phyloP scores from a whole-genome alignment of 2,797 vertebrate genomes.

The Jordanella pulchra region DNA sequence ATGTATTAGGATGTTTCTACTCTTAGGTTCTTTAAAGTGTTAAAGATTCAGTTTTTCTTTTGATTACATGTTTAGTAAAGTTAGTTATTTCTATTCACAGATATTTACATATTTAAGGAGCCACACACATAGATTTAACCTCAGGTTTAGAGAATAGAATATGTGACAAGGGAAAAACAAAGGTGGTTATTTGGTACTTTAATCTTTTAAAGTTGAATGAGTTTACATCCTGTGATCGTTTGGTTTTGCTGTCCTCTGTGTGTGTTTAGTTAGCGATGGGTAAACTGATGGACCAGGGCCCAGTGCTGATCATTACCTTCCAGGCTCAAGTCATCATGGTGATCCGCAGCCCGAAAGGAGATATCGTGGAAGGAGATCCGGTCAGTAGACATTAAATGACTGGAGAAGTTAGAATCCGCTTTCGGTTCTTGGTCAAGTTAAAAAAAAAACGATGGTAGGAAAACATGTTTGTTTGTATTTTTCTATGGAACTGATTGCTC shows the following conservation, averaged over 20 bases:
- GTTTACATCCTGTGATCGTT: neutral
- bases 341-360: constrained; percentile 86
- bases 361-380: constrained; percentile 90
- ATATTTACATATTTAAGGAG: neutral
- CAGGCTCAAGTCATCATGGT: constrained; percentile 94
- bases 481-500: constrained; percentile 24
- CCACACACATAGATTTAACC: neutral
- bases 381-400: constrained; percentile 77
- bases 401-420: no score
- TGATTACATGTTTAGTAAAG: no score
- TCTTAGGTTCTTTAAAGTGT: no score
- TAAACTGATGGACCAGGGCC: constrained; percentile 97
- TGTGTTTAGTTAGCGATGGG: constrained; percentile 88
- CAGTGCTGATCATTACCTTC: constrained; percentile 93
- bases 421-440: no score
- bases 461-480: neutral
- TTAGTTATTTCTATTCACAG: no score
- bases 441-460: neutral
- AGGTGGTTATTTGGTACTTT: neutral
- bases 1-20: no score
- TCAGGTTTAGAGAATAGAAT: neutral
- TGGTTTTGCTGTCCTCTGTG: neutral
- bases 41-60: no score
- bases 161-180: neutral
- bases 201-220: neutral